phyloP scores from a whole-genome alignment of 2,888 invertebrate genomes.

The Drosophila fungiperda region DNA sequence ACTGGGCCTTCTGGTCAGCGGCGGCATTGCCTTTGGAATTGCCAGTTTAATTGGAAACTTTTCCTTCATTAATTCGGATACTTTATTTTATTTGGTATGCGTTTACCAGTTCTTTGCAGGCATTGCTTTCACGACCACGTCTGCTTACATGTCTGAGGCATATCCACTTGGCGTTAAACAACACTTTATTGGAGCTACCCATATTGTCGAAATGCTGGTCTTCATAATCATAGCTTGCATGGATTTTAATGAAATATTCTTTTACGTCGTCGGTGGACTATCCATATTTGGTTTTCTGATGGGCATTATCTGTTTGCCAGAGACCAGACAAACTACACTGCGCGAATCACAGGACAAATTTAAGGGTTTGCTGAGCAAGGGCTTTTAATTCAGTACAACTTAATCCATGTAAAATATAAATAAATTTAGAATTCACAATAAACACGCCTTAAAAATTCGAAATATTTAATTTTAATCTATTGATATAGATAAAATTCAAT shows the following conservation, averaged over 20 bases:
- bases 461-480: neutral
- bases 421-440: neutral
- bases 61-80: neutral
- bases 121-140: slow-evolving; percentile 54
- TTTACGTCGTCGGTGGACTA: slow-evolving; percentile 59
- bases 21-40: slow-evolving; percentile 56
- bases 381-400: slow-evolving; percentile 27
- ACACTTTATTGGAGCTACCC: slow-evolving; percentile 67
- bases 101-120: slow-evolving; percentile 68
- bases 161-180: slow-evolving; percentile 79
- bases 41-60: slow-evolving; percentile 9
- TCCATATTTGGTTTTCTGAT: slow-evolving; percentile 54
- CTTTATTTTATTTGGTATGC: slow-evolving; percentile 45
- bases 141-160: slow-evolving; percentile 70
- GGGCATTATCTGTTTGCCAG: slow-evolving; percentile 68
- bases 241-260: slow-evolving; percentile 39
- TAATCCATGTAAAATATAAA: neutral
- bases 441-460: neutral
- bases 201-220: slow-evolving; percentile 61
- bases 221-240: slow-evolving; percentile 50
- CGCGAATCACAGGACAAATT: slow-evolving; percentile 70
- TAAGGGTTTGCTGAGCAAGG: slow-evolving; percentile 20
- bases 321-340: slow-evolving; percentile 69
- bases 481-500: neutral
- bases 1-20: slow-evolving; percentile 56